Percentiles rank a stretch among this genome's conserved stretches.
Evolutionary conservation across 2,113 vertebrate species (phyloP).

Genomic region (Rhinogobius similis): DNA sequence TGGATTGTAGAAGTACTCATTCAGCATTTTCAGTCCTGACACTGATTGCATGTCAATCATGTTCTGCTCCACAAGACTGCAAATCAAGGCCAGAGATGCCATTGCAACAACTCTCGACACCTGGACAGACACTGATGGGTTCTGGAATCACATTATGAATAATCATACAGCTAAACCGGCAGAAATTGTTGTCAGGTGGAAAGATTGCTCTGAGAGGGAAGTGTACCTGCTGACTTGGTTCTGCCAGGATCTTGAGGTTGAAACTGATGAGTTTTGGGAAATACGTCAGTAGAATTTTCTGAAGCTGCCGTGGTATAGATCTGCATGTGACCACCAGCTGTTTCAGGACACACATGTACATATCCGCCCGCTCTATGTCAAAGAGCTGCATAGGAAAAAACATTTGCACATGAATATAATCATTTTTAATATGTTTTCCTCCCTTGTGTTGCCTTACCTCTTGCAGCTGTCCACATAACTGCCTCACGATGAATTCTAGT

Average conservation of each 20-base stretch:
- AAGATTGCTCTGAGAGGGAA: neutral
- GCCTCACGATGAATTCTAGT: constrained; percentile 83
- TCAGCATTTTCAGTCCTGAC: constrained; percentile 66
- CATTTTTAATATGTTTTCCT: neutral
- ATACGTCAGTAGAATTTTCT: constrained; percentile 64
- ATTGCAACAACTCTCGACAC: constrained; percentile 80
- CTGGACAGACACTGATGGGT: constrained; percentile 75
- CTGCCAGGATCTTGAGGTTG: constrained; percentile 75
- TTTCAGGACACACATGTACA: constrained; percentile 84
- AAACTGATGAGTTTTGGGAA: constrained; percentile 77
- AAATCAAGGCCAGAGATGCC: constrained; percentile 82
- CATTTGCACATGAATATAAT: neutral
- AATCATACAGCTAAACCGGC: constrained; percentile 3
- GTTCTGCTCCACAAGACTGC: constrained; percentile 66
- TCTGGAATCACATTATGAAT: constrained; percentile 62
- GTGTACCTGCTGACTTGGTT: constrained; percentile 78
- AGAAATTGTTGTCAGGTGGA: neutral
- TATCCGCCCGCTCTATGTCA: constrained; percentile 79
- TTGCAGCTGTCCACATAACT: constrained; percentile 82
- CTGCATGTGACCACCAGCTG: constrained; percentile 74
- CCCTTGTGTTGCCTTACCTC: constrained; percentile 70
- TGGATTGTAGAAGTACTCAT: constrained; percentile 59
- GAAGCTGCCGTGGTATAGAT: constrained; percentile 55
- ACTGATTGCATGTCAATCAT: constrained; percentile 51
- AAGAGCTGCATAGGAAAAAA: constrained; percentile 61